Evolutionary conservation across 2,888 invertebrate species (phyloP).

Genomic region (Folsomia candida): DNA sequence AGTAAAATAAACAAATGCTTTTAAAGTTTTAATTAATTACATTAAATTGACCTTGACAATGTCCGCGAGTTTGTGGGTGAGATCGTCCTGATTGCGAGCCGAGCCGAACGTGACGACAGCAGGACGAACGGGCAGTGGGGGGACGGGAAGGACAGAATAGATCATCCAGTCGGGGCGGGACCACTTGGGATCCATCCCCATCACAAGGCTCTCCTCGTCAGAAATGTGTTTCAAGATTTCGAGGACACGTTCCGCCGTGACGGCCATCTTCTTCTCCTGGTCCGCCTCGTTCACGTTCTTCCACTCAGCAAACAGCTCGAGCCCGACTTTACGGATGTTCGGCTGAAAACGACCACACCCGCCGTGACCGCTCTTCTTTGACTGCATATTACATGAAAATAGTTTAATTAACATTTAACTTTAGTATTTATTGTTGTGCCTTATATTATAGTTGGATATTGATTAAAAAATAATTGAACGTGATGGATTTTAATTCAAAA

Average conservation of each 20-base stretch:
- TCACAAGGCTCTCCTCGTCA: too few species aligned
- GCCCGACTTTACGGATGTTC: slow-evolving; percentile 77
- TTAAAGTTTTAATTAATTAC: too few species aligned
- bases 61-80: slow-evolving; percentile 97
- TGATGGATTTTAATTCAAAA: too few species aligned
- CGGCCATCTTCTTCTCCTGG: slow-evolving; percentile 92
- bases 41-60: slow-evolving; percentile 98
- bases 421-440: too few species aligned
- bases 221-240: slow-evolving; percentile 89
- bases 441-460: too few species aligned
- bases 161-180: slow-evolving; percentile 99
- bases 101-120: slow-evolving; percentile 99
- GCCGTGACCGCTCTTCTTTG: slow-evolving; percentile 72
- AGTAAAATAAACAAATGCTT: too few species aligned
- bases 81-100: slow-evolving; percentile 95
- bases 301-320: slow-evolving; percentile 96
- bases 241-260: slow-evolving; percentile 93
- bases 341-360: slow-evolving; percentile 98
- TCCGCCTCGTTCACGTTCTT: slow-evolving; percentile 94
- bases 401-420: too few species aligned
- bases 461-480: too few species aligned
- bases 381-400: too few species aligned
- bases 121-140: slow-evolving; percentile 91
- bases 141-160: slow-evolving; percentile 92
- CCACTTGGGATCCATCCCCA: slow-evolving; percentile 96